A percentile compares a stretch with the other conserved stretches of the same genome.
Evolutionary conservation across 2,113 vertebrate genomes (phyloP).

Genomic region (Etheostoma spectabile): DNA sequence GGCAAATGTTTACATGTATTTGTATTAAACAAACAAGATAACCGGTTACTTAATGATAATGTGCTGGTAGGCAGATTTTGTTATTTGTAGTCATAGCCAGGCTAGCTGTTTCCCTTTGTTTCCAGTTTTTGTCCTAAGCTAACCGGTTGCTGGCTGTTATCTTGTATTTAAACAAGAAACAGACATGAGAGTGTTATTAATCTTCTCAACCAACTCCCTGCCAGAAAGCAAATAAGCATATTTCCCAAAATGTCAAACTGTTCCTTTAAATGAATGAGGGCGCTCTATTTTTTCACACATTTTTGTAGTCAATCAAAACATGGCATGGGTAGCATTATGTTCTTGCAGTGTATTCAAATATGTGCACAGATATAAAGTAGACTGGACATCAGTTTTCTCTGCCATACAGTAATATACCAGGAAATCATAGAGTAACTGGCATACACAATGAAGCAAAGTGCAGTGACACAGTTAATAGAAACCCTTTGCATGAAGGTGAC

Average conservation of each 20-base stretch:
- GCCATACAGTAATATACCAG: neutral
- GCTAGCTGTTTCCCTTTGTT: neutral
- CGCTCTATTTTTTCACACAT: neutral
- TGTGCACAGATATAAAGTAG: neutral
- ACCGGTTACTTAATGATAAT: neutral
- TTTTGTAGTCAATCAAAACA: neutral
- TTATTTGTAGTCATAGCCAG: neutral
- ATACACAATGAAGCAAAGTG: conserved; percentile 13
- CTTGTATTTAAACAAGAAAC: neutral
- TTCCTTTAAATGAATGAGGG: neutral
- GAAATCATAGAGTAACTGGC: neutral
- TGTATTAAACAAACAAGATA: neutral
- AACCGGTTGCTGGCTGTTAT: neutral
- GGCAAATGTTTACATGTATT: neutral
- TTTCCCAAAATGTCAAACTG: neutral
- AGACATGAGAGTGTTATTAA: neutral
- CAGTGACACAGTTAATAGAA: neutral
- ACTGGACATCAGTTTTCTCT: neutral
- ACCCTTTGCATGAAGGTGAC: conserved; percentile 25
- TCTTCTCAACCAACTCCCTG: neutral
- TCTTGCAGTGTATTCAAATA: neutral
- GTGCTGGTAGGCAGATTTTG: neutral
- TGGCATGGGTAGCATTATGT: neutral
- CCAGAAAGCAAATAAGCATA: neutral
- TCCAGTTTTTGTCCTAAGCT: neutral